A percentile compares a stretch with the other conserved stretches of the same genome.
These are phyloP conservation scores for Caenorhabditis wallacei DNA, from an alignment of 2,888 invertebrate species.

Conservation along the genomic window DNA sequence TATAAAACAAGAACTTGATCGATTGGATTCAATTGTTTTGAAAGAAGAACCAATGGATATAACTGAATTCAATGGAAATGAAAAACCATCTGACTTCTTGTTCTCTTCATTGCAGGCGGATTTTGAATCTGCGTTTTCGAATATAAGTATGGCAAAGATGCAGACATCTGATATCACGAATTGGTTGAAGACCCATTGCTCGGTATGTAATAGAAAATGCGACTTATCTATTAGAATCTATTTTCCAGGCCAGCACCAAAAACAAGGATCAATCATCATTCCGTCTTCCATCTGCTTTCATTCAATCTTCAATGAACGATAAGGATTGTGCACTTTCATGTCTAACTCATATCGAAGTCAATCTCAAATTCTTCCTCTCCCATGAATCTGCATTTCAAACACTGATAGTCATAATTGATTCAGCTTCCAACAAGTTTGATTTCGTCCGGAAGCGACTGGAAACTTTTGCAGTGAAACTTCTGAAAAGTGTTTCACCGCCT, in stretches of 20 bases:
- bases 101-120: neutral
- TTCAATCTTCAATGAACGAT: constrained; percentile 43
- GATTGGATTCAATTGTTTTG: neutral
- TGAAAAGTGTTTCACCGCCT: constrained; percentile 61
- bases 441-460: constrained; percentile 52
- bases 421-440: constrained; percentile 55
- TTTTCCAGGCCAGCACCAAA: constrained; percentile 14
- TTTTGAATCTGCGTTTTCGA: neutral
- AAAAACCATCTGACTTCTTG: neutral
- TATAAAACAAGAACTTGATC: constrained; percentile 23
- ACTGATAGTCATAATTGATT: constrained; percentile 46
- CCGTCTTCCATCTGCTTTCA: constrained; percentile 42
- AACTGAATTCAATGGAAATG: constrained; percentile 4
- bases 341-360: constrained; percentile 52
- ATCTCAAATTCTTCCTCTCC: constrained; percentile 67
- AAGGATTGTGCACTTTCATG: constrained; percentile 37
- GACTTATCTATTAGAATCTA: too few relatives aligned
- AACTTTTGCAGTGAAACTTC: constrained; percentile 45
- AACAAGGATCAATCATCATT: constrained; percentile 18
- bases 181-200: constrained; percentile 52
- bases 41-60: constrained; percentile 52
- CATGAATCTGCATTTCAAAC: constrained; percentile 64
- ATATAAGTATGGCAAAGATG: constrained; percentile 6
- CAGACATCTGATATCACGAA: constrained; percentile 9
- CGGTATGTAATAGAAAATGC: neutral